Percentiles rank a stretch among this genome's conserved stretches.
Conservation (phyloP, 2,113 vertebrate species). For the Aleadryas rufinucha region DNA sequence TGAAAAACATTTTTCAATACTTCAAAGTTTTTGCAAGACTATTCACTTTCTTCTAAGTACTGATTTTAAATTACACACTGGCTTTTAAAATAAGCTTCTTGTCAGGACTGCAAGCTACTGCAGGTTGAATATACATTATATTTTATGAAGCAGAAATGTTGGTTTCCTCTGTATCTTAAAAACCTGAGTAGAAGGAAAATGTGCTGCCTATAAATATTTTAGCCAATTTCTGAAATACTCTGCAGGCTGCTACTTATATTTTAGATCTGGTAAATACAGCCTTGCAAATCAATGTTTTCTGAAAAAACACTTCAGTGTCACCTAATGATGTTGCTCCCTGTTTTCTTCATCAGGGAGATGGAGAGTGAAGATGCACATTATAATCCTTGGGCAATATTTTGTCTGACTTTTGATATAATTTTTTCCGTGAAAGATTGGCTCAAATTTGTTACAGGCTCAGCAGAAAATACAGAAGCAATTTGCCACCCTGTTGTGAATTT, state of each 20-base stretch:
- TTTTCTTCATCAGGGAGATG: neutral
- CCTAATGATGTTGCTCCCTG: neutral
- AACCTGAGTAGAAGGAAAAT: neutral
- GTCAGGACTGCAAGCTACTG: neutral
- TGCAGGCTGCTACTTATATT: neutral
- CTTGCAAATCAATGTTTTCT: neutral
- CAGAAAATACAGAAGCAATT: conserved; percentile 2
- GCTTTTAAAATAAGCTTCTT: neutral
- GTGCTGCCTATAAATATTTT: neutral
- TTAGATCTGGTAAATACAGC: neutral
- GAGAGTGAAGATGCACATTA: neutral
- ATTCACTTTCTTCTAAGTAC: neutral
- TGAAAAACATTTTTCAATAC: neutral
- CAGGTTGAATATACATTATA: neutral
- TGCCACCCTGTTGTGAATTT: neutral
- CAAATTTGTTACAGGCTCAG: neutral
- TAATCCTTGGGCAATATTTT: neutral
- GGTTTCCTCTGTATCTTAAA: neutral
- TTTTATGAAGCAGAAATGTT: neutral
- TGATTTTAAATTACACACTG: neutral
- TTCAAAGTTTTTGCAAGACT: neutral
- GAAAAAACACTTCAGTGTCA: neutral
- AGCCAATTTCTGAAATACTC: neutral
- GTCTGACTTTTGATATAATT: neutral
- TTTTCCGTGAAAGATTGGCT: neutral